Percentiles rank a stretch among this genome's conserved stretches.
These are phyloP conservation scores for Drosophila sp. DNA, from an alignment of 1,140 invertebrate genomes.

Conservation along the genomic window DNA sequence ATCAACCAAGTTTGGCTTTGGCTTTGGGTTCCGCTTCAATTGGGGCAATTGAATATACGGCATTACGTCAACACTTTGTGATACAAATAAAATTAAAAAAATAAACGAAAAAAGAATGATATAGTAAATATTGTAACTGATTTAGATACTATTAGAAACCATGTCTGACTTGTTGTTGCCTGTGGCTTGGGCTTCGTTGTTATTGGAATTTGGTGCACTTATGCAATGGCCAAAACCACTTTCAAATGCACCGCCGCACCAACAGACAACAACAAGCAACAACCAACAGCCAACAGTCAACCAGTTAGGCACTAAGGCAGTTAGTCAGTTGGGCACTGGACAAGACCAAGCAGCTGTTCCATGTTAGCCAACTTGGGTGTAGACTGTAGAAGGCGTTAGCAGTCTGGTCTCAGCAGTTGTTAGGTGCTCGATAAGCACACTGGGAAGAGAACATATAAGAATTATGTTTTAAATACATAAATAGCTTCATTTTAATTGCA, in stretches of 20 bases:
- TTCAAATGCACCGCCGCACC: slow-evolving; percentile 51
- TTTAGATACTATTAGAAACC: slow-evolving; percentile 67
- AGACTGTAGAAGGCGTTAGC: slow-evolving; percentile 34
- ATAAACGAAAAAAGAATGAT: slow-evolving; percentile 61
- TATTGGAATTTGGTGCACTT: slow-evolving; percentile 76
- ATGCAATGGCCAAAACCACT: slow-evolving; percentile 80
- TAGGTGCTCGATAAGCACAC: slow-evolving; percentile 17
- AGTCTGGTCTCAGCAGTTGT: background rate
- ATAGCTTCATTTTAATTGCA: background rate
- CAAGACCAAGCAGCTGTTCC: slow-evolving; percentile 17
- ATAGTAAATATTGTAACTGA: slow-evolving; percentile 57
- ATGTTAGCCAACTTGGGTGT: slow-evolving; percentile 30
- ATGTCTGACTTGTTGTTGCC: slow-evolving; percentile 52
- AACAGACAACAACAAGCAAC: background rate
- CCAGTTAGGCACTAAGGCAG: slow-evolving; percentile 50
- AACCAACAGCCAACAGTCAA: slow-evolving; percentile 19
- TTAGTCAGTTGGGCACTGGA: slow-evolving; percentile 36
- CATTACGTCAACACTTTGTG: slow-evolving; percentile 68
- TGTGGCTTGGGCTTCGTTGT: slow-evolving; percentile 27
- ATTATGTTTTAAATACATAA: background rate
- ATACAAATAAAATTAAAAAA: too few relatives aligned
- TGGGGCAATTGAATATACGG: slow-evolving; percentile 44
- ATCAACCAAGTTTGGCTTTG: slow-evolving; percentile 22
- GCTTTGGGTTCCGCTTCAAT: slow-evolving; percentile 63
- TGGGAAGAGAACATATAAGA: background rate